Percentiles rank a stretch among this genome's conserved stretches.
Conservation (phyloP, 2,888 invertebrate species). For the Rhaphigaster nebulosa region DNA sequence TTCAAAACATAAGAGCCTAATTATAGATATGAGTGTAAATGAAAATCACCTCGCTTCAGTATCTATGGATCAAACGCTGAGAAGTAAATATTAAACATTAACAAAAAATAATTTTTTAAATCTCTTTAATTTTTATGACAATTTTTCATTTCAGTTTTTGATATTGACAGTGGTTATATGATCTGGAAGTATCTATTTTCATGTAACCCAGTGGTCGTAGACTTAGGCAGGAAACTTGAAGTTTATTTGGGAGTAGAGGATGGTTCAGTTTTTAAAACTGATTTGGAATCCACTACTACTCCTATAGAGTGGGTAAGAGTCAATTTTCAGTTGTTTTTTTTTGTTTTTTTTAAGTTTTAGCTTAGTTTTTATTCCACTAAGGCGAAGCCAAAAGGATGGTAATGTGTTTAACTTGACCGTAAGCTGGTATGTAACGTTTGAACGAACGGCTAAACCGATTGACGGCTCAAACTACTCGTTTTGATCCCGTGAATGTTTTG, state of each 20-base stretch:
- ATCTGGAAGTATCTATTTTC: neutral
- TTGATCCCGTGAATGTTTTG: too few relatives aligned
- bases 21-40: neutral
- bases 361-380: too few relatives aligned
- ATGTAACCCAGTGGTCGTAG: neutral
- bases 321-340: too few relatives aligned
- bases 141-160: conserved; percentile 9
- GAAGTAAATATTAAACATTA: neutral
- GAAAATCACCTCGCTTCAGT: neutral
- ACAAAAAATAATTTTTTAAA: neutral
- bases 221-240: neutral
- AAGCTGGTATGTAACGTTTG: too few relatives aligned
- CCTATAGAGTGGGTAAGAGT: neutral
- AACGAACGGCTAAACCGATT: too few relatives aligned
- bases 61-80: conserved; percentile 24
- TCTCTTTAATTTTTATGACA: neutral
- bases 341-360: too few relatives aligned
- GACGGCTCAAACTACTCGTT: too few relatives aligned
- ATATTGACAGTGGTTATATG: neutral
- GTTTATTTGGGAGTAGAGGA: neutral
- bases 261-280: conserved; percentile 19
- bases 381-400: too few relatives aligned
- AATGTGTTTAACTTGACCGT: too few relatives aligned
- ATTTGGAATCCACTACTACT: neutral
- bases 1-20: conserved; percentile 7